Evolutionary conservation across 2,888 invertebrate species (phyloP), one percentile per base, ranked within the genome.

Genomic region (Coleophora deauratella): DNA sequence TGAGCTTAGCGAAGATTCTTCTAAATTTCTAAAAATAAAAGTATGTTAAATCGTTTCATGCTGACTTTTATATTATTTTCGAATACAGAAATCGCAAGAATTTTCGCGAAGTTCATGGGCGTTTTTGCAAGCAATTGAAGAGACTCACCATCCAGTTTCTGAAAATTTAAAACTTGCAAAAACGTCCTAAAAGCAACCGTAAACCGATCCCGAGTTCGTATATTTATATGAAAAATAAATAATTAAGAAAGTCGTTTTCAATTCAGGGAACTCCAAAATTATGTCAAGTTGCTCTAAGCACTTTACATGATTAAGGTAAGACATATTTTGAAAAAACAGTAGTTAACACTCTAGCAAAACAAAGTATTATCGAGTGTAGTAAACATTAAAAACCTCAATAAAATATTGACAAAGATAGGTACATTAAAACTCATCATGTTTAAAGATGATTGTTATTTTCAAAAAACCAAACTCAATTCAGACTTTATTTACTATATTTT

Each of bases 121-220:
- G 76, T 72, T 72, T 71, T 69, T 73, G 81, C 66, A 78, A 75
- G 55, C 48, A 64, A 57, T 52, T 54, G 57, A 59, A 64, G 52
- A 54, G 61, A 85, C 85, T 85, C 81, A 85, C 85, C 84, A 75
- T 82, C 82, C 84, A 57, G 58, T 63, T 67, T 81, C 85, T 85
- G 85, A 72, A 84, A 84, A 73, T 45, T 31, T 1, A 31, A 58
- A 66, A 69, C 84, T 80, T 79, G 59, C 84, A 75, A 73, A 73
- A 76, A 79, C 66, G 69, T 74, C 67, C 65, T 44, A 34, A 40
- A 54, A 46, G 44, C 62, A 69, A 68, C 69, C 72, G 74, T 69
- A 75, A 53, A 66, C 52, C 62, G 66, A 51, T 58, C 50, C 27
- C 27, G 3, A 4, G 3, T 21, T 6, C 21, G 6, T 21, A n/a